Percentiles rank a stretch among this genome's conserved stretches.
phyloP scores from a whole-genome alignment of 2,888 invertebrate genomes.

The Augiades crinisus region DNA sequence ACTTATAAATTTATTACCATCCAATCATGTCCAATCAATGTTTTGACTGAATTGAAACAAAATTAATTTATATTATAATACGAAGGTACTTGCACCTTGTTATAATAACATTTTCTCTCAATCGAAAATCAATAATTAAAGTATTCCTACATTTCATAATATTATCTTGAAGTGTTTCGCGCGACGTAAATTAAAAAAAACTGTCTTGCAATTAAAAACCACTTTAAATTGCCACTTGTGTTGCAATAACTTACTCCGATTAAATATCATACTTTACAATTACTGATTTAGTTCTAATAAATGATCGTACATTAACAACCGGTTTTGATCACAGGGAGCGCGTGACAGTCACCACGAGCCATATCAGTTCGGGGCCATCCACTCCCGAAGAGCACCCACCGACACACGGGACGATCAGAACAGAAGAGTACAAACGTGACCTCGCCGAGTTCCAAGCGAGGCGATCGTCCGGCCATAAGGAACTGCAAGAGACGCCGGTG shows the following conservation, averaged over 20 bases:
- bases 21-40: too few relatives aligned
- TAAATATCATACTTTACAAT: neutral
- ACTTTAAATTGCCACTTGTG: too few relatives aligned
- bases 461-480: conserved; percentile 53
- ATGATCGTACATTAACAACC: neutral
- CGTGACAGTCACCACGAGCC: conserved; percentile 63
- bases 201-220: neutral
- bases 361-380: conserved; percentile 45
- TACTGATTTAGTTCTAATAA: neutral
- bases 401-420: conserved; percentile 64
- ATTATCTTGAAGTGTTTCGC: too few relatives aligned
- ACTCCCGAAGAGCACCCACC: conserved; percentile 40
- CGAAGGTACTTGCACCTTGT: too few relatives aligned
- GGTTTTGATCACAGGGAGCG: conserved; percentile 57
- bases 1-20: too few relatives aligned
- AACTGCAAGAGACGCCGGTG: conserved; percentile 51
- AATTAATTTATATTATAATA: too few relatives aligned
- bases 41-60: too few relatives aligned
- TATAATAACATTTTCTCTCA: too few relatives aligned
- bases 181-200: too few relatives aligned
- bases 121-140: too few relatives aligned
- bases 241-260: too few relatives aligned
- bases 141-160: too few relatives aligned
- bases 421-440: conserved; percentile 73
- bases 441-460: conserved; percentile 75